These are phyloP conservation scores for Thera obeliscata DNA, from an alignment of 2,888 invertebrate species.

Conservation along the genomic window DNA sequence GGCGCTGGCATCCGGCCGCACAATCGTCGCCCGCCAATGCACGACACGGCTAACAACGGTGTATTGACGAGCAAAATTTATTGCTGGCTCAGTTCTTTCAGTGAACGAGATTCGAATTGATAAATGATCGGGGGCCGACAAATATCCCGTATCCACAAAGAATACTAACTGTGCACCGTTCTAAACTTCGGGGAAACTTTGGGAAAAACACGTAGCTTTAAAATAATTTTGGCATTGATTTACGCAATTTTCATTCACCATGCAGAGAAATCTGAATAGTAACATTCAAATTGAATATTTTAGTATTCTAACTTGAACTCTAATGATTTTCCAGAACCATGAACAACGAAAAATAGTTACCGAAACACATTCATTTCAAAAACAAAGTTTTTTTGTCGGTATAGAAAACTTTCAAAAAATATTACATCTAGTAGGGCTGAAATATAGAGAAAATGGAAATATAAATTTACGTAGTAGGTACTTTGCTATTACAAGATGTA, in stretches of 20 bases:
- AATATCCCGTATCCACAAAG: constrained; percentile 1
- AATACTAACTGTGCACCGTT: not conserved
- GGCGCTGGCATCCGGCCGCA: constrained; percentile 73
- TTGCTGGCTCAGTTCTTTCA: constrained; percentile 29
- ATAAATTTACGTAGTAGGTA: too few species aligned
- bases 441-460: too few species aligned
- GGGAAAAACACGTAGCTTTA: too few species aligned
- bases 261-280: too few species aligned
- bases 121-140: constrained; percentile 18
- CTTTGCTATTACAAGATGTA: too few species aligned
- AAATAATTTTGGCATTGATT: too few species aligned
- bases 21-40: constrained; percentile 58
- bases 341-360: not conserved
- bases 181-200: not conserved
- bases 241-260: too few species aligned
- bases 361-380: not conserved
- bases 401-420: not conserved
- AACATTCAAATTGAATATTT: not conserved
- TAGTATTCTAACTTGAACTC: not conserved
- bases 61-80: constrained; percentile 40
- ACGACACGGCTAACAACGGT: constrained; percentile 36
- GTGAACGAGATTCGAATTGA: constrained; percentile 28
- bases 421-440: too few species aligned
- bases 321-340: too few species aligned
- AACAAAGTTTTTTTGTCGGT: not conserved